These are phyloP conservation scores for Perithous albicinctus DNA, from an alignment of 2,888 invertebrate species.

Conservation along the genomic window DNA sequence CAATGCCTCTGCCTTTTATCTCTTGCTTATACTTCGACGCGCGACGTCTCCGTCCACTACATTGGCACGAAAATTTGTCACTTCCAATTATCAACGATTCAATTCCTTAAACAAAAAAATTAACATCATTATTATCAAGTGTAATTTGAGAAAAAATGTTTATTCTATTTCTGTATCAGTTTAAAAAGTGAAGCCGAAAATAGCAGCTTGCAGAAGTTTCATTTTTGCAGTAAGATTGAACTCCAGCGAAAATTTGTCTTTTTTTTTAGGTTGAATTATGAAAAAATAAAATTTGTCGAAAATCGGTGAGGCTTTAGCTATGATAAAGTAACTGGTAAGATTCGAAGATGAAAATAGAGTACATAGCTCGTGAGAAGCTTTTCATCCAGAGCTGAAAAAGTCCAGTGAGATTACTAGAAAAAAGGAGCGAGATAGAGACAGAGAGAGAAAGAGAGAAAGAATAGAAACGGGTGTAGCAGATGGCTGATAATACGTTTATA, in stretches of 20 bases:
- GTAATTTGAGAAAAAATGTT: no score
- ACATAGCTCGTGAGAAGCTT: conserved; percentile 46
- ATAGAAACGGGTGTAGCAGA: conserved; percentile 57
- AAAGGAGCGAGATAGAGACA: neutral
- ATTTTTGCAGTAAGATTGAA: no score
- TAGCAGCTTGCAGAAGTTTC: no score
- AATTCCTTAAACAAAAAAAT: neutral
- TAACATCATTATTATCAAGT: no score
- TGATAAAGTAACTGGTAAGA: no score
- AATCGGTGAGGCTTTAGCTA: no score
- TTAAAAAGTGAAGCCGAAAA: no score
- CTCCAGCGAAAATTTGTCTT: no score
- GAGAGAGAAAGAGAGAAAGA: neutral
- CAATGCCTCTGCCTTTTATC: conserved; percentile 5
- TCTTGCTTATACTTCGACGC: neutral
- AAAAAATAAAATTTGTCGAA: no score
- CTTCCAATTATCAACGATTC: neutral
- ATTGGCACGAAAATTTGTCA: conserved; percentile 13
- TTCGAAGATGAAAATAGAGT: conserved; percentile 4
- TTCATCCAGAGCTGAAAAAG: conserved; percentile 25
- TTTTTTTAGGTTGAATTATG: no score
- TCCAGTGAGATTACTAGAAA: conserved; percentile 31
- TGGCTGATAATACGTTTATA: conserved; percentile 58
- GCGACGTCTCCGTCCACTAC: neutral
- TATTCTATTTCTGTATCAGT: no score